Evolutionary conservation across 2,113 vertebrate species (phyloP), one percentile per base, ranked within the genome.

Genomic region (Carollia perspicillata): DNA sequence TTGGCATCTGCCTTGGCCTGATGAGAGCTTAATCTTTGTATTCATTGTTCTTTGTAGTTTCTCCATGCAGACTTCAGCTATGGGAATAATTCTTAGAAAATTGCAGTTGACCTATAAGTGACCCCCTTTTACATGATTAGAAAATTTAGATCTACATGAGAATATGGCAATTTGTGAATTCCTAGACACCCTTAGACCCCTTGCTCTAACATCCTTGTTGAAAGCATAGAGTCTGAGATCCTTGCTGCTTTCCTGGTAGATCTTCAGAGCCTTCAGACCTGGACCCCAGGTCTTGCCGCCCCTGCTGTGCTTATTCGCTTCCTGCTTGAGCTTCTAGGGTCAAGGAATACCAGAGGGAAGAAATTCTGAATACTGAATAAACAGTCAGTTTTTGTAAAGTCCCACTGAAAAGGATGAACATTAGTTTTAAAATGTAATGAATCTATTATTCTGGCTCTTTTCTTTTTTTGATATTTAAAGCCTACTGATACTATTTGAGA

Each of bases 31-130:
- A 22, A 60, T 69, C 68, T 92, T n/a, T n/a, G n/a, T n/a, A n/a
- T n/a, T 90, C 33, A 69, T 37, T 95, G 66, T 77, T n/a, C 68
- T 96, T 95, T 97, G 80, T n/a, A 40, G 35, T 95, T 93, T 93
- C 26, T 88, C 35, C 66, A 69, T n/a, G 72, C 20, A 49, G 49
- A 93, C 72, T 66, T 95, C 47, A 72, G 44, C 26, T 60, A 18
- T n/a, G 69, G 72, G 49, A 94, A 83, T 95, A 90, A 89, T 86
- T 93, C 86, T 92, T 84, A 87, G 92, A 65, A 94, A 93, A 96
- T 79, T 90, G 55, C 17, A 53, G 47, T 3, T 95, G 72, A 72
- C 87, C 79, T 91, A 40, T 44, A 81, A 84, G 49, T 11, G 4
- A 51, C 35, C 13, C 1, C 16, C 40, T 68, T 53, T 60, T 60